Conservation (phyloP, 2,113 vertebrate genomes). For the Guaruba guarouba region DNA sequence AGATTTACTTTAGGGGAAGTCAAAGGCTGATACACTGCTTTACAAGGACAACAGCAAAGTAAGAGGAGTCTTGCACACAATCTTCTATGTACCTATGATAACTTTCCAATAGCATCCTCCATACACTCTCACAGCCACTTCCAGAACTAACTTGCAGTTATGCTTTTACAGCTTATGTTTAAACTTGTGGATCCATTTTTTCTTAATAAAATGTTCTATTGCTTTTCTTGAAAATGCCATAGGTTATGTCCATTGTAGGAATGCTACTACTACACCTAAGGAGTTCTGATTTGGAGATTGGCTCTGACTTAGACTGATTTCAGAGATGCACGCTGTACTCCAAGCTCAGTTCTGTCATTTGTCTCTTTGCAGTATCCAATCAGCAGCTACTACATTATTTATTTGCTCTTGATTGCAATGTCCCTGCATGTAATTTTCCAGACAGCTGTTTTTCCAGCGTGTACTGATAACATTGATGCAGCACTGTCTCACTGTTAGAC, state of each 20-base stretch:
- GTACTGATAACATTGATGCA: not conserved
- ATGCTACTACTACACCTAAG: not conserved
- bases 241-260: not conserved
- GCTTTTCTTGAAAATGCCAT: not conserved
- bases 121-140: not conserved
- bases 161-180: not conserved
- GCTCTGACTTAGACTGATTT: not conserved
- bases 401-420: not conserved
- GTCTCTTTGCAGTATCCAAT: not conserved
- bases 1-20: not conserved
- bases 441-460: slow-evolving; percentile 1
- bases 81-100: not conserved
- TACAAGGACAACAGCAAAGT: not conserved
- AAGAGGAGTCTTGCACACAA: not conserved
- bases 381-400: not conserved
- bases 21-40: not conserved
- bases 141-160: not conserved
- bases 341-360: not conserved
- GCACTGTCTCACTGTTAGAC: not conserved
- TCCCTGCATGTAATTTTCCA: not conserved
- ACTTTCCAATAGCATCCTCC: not conserved
- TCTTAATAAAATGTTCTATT: not conserved
- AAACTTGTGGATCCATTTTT: not conserved
- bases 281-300: not conserved
- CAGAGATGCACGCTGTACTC: not conserved